Base-by-base conservation (phyloP, 2,888 invertebrate genomes). In the Synergus umbraculus region DNA sequence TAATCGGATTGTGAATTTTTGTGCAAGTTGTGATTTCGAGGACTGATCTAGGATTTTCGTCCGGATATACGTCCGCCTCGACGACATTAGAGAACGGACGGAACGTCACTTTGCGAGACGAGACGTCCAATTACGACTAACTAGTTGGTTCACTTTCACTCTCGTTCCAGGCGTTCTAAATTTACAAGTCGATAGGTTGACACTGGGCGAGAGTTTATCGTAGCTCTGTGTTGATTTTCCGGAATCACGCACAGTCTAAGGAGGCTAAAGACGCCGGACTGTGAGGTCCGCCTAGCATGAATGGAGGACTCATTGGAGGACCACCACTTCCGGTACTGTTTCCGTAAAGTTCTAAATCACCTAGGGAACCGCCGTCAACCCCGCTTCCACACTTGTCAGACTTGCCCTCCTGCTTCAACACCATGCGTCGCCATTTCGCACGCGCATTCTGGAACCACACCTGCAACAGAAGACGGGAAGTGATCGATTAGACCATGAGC, bases 361-460 rank as follows among this genome's bases (percentile, higher is more conserved):
- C 90, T 88, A 95, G 91, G 69, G 90, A 88, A n/a, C 93, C 93
- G 9, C 93, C 93, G 18, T 95, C 95, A 88, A 95, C 94, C 77
- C 95, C 94, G 0, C 93, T 93, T 13, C 93, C 93, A 89, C 95
- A 95, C 89, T 96, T 96, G 89, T 96, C 96, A 85, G 94, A 94
- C 89, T 96, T 96, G 92, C 95, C 95, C 90, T 96, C 96, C 90
- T 96, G 96, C 90, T 96, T 96, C 87, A 96, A 93, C 92, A 97
- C 95, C 95, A 97, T 96, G 85, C 98, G 95, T 88, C 98, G 95
- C 96, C 97, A 97, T 93, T 98, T 98, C 86, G 98, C 98, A 60
- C 98, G 94, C 44, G 98, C 97, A 92, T 98, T 98, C 93, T 98
- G 98, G 93, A 98, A 98, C 98, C 98, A 98, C 79, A 98, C 98